Conservation (phyloP, 2,888 invertebrate genomes). For the Acleris cristana region DNA sequence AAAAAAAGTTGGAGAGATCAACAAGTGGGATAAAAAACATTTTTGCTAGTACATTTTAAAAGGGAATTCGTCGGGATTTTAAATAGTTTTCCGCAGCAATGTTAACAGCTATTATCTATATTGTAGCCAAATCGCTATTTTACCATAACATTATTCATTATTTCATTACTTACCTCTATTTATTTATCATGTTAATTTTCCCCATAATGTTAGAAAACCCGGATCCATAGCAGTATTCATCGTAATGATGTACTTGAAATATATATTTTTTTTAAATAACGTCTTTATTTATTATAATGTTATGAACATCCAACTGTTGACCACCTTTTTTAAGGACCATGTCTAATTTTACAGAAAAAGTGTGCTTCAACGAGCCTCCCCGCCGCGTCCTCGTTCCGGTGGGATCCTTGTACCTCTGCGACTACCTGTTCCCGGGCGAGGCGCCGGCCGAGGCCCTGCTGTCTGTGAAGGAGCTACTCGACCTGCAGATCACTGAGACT, state of each 20-base stretch:
- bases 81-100: not conserved
- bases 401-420: slow-evolving; percentile 88
- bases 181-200: no score
- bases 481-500: slow-evolving; percentile 88
- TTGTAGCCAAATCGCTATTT: no score
- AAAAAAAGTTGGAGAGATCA: no score
- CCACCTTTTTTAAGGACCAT: slow-evolving; percentile 18
- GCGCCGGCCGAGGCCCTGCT: slow-evolving; percentile 91
- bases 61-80: not conserved
- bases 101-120: no score
- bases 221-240: no score
- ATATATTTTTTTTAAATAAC: no score
- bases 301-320: not conserved
- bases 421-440: slow-evolving; percentile 96
- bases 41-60: not conserved
- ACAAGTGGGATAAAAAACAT: no score
- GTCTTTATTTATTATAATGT: no score
- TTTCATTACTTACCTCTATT: no score
- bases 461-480: slow-evolving; percentile 92
- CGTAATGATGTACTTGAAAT: no score
- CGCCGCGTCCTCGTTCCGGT: slow-evolving; percentile 92
- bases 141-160: no score
- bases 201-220: no score
- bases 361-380: slow-evolving; percentile 95
- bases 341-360: slow-evolving; percentile 83